Percentiles rank a stretch among this genome's conserved stretches.
Conservation (phyloP, 2,113 vertebrate species). For the Thunnus thynnus region DNA sequence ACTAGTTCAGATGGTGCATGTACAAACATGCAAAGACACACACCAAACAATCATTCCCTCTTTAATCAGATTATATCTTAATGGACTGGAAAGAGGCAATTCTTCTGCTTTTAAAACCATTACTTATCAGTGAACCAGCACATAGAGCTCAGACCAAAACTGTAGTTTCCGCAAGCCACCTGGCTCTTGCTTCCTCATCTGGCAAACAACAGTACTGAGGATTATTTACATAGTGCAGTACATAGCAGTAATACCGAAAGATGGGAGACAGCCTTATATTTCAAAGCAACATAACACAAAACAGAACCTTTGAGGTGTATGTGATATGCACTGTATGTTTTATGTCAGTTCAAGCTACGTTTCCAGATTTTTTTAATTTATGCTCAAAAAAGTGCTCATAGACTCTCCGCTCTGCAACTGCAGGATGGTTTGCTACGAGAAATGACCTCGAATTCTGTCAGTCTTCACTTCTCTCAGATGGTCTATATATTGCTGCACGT, state of each 20-base stretch:
- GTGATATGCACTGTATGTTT: slow-evolving; percentile 5
- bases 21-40: slow-evolving; percentile 29
- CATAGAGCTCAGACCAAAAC: background rate
- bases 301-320: slow-evolving; percentile 17
- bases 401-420: background rate
- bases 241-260: slow-evolving; percentile 27
- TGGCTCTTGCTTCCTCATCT: slow-evolving; percentile 43
- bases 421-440: background rate
- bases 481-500: background rate
- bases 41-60: slow-evolving; percentile 4
- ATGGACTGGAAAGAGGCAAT: slow-evolving; percentile 12
- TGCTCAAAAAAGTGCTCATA: background rate
- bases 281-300: slow-evolving; percentile 26
- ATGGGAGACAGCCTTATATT: slow-evolving; percentile 12
- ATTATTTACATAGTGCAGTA: slow-evolving; percentile 40
- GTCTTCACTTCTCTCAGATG: slow-evolving; percentile 10
- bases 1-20: slow-evolving; percentile 41
- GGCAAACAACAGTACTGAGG: slow-evolving; percentile 25
- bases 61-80: slow-evolving; percentile 37
- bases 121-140: slow-evolving; percentile 39
- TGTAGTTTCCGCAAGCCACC: slow-evolving; percentile 31
- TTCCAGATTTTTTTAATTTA: background rate
- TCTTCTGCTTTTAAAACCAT: slow-evolving; percentile 30
- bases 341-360: background rate
- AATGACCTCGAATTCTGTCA: slow-evolving; percentile 1